Evolutionary conservation across 2,797 vertebrate genomes (phyloP), one percentile per base, ranked within the genome.

Genomic region (Peromyscus melanophrys): DNA sequence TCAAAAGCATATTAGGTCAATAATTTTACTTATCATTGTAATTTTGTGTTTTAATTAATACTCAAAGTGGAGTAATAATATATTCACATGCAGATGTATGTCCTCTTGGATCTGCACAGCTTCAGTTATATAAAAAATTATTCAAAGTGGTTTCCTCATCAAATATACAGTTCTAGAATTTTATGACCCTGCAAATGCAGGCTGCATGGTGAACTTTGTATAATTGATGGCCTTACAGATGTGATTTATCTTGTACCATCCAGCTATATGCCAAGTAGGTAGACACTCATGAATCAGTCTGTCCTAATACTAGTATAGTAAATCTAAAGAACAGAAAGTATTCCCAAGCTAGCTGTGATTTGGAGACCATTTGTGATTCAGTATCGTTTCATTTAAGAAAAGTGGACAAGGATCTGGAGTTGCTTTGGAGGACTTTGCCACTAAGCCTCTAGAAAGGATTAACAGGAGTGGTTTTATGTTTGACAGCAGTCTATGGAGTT

Each of bases 381-480:
- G 29, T 55, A 82, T 82, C 67, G 21, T 87, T 92, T 89, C 49
- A 21, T 8, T 69, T 25, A 93, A 90, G 55, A 61, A 88, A 94
- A 90, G 16, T 57, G 17, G 73, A 59, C 4, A 85, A 81, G 73
- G 85, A 95, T 77, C 93, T 96, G 96, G 65, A 97, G 84, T 34
- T 82, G 88, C 52, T 75, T 88, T 90, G 90, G 52, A 88, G 96
- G 97, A 97, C 98, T 98, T 98, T 97, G 57, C 63, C 69, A 90
- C 92, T 78, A 34, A 96, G 23, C 96, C 98, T 97, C 98, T 93
- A 97, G 97, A 96, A 90, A 96, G 85, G 95, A 92, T 97, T 97
- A 82, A 82, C 95, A 97, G 91, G 97, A 97, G 97, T 97, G 94
- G 92, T 94, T 90, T 98, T 84, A 91, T 95, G 94, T 98, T 95